Evolutionary conservation across 2,113 vertebrate genomes (phyloP).

Genomic region (Nettapus auritus): DNA sequence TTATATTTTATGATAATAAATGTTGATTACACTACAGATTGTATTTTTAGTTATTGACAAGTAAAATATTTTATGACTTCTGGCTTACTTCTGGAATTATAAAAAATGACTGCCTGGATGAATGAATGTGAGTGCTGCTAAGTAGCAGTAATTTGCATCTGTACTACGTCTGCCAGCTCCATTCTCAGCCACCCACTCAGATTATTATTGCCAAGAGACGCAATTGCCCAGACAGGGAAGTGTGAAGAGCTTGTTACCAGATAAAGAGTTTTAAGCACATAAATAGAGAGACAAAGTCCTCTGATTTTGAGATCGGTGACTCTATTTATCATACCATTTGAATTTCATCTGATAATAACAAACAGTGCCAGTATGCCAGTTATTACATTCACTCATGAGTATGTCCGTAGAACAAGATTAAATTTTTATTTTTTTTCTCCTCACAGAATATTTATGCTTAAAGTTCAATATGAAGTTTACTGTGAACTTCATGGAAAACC

Average conservation of each 20-base stretch:
- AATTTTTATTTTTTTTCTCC: background rate
- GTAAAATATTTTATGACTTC: slow-evolving; percentile 13
- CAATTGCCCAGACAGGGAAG: background rate
- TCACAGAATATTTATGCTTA: background rate
- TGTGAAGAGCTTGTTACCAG: background rate
- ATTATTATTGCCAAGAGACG: background rate
- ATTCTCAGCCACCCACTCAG: background rate
- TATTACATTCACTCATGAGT: background rate
- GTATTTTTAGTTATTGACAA: background rate
- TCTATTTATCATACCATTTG: background rate
- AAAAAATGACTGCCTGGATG: background rate
- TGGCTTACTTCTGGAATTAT: background rate
- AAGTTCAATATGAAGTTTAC: background rate
- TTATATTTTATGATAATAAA: background rate
- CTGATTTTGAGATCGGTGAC: background rate
- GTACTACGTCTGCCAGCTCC: background rate
- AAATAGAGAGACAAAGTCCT: background rate
- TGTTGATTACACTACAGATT: background rate
- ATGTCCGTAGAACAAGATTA: background rate
- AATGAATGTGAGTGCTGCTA: background rate
- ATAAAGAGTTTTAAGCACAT: background rate
- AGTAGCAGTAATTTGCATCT: background rate
- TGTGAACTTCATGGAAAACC: background rate
- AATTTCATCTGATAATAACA: background rate
- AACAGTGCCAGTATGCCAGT: background rate